Conservation (phyloP, 2,888 invertebrate species). For the Gortyna flavago region DNA sequence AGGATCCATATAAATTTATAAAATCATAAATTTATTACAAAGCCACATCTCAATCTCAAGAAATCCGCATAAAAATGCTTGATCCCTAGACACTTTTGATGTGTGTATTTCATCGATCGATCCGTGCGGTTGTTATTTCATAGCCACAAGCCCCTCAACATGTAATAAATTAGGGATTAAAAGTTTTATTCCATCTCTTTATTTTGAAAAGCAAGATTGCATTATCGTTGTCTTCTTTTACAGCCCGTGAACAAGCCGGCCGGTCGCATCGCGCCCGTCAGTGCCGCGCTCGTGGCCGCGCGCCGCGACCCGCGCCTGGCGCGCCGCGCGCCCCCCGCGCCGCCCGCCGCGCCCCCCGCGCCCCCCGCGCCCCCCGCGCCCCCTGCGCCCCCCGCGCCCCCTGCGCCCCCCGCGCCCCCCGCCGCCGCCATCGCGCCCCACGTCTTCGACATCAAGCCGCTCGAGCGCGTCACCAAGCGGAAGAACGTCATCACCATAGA, state of each 20-base stretch:
- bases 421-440: constrained; percentile 80
- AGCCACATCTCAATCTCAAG: no score
- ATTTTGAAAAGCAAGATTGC: constrained; percentile 15
- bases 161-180: neutral
- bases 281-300: constrained; percentile 78
- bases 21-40: no score
- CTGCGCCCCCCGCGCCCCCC: constrained; percentile 60
- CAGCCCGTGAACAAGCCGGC: constrained; percentile 82
- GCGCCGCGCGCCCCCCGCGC: constrained; percentile 56
- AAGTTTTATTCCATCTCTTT: neutral
- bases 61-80: no score
- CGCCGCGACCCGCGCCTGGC: constrained; percentile 74
- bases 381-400: constrained; percentile 38
- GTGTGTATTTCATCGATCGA: neutral
- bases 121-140: neutral
- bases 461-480: constrained; percentile 83
- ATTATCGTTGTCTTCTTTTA: constrained; percentile 61
- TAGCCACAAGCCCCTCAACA: neutral
- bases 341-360: constrained; percentile 57
- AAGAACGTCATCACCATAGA: constrained; percentile 88
- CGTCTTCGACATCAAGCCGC: constrained; percentile 88
- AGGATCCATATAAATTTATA: no score
- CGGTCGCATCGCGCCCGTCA: constrained; percentile 83
- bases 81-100: no score
- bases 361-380: constrained; percentile 56